Conservation (phyloP, 2,113 vertebrate species). For the Oryzias woworae region DNA sequence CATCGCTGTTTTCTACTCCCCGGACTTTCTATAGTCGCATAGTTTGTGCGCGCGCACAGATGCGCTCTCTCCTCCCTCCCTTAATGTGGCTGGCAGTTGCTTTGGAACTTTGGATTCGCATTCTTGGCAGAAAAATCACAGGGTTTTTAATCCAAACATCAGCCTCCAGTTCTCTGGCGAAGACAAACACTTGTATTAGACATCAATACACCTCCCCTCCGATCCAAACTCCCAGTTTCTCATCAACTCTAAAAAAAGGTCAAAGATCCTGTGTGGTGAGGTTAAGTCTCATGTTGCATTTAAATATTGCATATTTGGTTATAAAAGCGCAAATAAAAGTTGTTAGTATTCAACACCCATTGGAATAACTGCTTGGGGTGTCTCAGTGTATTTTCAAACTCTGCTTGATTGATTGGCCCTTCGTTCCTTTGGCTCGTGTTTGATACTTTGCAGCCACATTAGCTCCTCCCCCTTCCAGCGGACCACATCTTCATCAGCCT, state of each 20-base stretch:
- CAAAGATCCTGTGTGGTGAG: too few relatives aligned
- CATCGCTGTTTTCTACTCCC: constrained; percentile 66
- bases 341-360: constrained; percentile 55
- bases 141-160: constrained; percentile 69
- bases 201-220: constrained; percentile 54
- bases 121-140: constrained; percentile 68
- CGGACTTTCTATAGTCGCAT: constrained; percentile 64
- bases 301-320: too few relatives aligned
- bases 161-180: constrained; percentile 62
- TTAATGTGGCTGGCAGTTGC: constrained; percentile 61
- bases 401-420: constrained; percentile 68
- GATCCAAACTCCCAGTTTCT: constrained; percentile 15
- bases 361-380: constrained; percentile 53
- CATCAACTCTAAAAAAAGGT: background rate
- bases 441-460: constrained; percentile 66
- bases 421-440: constrained; percentile 57
- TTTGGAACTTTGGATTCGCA: constrained; percentile 71
- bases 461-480: constrained; percentile 50
- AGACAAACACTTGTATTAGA: constrained; percentile 81
- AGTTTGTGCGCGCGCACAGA: constrained; percentile 56
- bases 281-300: too few relatives aligned
- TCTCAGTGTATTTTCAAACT: constrained; percentile 65
- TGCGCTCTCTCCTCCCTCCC: constrained; percentile 31
- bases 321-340: too few relatives aligned
- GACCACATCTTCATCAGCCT: constrained; percentile 67